Evolutionary conservation across 2,797 vertebrate genomes (phyloP).

Genomic region (Manis pentadactyla): DNA sequence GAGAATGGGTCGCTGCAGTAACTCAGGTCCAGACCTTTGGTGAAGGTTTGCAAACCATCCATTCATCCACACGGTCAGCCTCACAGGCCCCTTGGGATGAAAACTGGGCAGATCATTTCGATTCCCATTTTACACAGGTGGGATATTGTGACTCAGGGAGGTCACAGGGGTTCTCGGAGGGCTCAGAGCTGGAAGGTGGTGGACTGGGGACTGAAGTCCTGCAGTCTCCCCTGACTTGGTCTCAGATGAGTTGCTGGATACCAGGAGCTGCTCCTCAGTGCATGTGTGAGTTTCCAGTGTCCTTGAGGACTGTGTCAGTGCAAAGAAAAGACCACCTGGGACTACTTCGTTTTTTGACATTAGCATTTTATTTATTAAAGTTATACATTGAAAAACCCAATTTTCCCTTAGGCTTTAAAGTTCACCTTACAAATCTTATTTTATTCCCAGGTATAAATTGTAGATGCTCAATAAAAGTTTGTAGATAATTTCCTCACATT

Average conservation of each 20-base stretch:
- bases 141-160: neutral
- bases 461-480: neutral
- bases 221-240: neutral
- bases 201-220: neutral
- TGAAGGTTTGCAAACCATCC: neutral
- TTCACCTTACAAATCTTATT: slow-evolving; percentile 31
- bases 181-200: neutral
- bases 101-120: neutral
- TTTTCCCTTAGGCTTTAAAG: slow-evolving; percentile 40
- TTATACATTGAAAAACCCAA: neutral
- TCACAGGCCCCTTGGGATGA: neutral
- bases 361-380: slow-evolving; percentile 52
- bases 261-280: neutral
- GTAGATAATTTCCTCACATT: neutral
- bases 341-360: slow-evolving; percentile 36
- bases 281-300: neutral
- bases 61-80: neutral
- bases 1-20: neutral
- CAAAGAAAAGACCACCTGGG: neutral
- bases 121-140: neutral
- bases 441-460: neutral
- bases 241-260: neutral
- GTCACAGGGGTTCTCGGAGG: neutral
- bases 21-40: neutral
- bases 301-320: neutral